A percentile compares a stretch with the other conserved stretches of the same genome.
Evolutionary conservation across 2,797 vertebrate genomes (phyloP).

Genomic region (Helostoma temminkii): DNA sequence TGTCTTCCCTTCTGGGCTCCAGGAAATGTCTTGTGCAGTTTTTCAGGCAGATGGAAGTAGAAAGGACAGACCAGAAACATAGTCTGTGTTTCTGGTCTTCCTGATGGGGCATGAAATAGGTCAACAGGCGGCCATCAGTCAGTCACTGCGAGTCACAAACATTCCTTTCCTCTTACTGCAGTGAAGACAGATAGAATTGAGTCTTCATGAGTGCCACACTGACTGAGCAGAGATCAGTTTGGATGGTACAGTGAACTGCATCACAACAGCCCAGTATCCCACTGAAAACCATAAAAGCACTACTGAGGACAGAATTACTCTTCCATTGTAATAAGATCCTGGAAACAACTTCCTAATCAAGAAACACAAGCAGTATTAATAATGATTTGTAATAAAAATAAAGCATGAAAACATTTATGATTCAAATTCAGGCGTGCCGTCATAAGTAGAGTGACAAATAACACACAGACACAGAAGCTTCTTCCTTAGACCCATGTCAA

Average conservation of each 20-base stretch:
- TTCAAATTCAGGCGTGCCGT: neutral
- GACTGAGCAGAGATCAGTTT: conserved; percentile 52
- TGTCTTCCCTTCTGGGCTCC: conserved; percentile 41
- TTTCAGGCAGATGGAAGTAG: conserved; percentile 72
- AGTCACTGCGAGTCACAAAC: conserved; percentile 53
- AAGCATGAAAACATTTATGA: neutral
- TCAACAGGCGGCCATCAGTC: conserved; percentile 68
- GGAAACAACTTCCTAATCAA: neutral
- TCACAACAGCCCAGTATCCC: conserved; percentile 27
- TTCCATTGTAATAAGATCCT: neutral
- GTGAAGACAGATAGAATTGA: conserved; percentile 53
- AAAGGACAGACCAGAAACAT: conserved; percentile 48
- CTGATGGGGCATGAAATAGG: conserved; percentile 74
- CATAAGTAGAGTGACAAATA: neutral
- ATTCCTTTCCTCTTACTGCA: conserved; percentile 75
- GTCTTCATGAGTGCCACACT: conserved; percentile 67
- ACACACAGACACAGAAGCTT: conserved; percentile 3
- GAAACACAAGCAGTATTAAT: neutral
- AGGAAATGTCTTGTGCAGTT: conserved; percentile 66
- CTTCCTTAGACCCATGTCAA: neutral
- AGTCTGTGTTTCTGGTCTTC: conserved; percentile 70
- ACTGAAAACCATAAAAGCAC: conserved; percentile 19
- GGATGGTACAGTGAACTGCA: conserved; percentile 15
- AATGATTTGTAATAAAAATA: neutral
- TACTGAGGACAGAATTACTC: neutral